Base-by-base conservation (phyloP, 2,113 vertebrate species). In the Eolophus roseicapilla region DNA sequence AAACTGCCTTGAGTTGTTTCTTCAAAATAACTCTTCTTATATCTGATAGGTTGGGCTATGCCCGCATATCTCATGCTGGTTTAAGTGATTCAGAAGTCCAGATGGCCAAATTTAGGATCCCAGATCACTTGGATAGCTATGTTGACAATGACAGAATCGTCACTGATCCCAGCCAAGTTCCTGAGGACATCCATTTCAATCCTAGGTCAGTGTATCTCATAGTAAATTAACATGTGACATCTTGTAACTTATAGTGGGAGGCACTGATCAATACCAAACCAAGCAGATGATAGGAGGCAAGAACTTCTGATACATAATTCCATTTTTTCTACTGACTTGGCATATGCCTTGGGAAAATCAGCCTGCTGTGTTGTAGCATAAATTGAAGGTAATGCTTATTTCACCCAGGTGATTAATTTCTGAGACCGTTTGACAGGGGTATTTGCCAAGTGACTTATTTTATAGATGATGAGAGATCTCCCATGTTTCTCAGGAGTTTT, bases 61-160 rank as follows among this genome's bases (percentile, higher is more conserved):
- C 98, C 79, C 97, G 98, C 74, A 98, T 98, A 82, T 98, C 98
- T 90, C 98, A 97, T n/a, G 98, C 97, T 94, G 96, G 93, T 65
- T 95, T 98, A 92, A 98, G 98, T 95, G 98, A 98, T 87, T 98
- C 98, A 82, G 98, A 98, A 97, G 94, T 98, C 87, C 98, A 98
- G 93, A 93, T 98, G 94, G 97, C 97, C 71, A 98, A 96, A 92
- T 98, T 98, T 94, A 96, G 97, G 90, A 98, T 98, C 60, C 98
- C 98, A 23, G 95, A 97, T 88, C 92, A 98, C 3, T 41, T 93
- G 44, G 27, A 88, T 63, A 92, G 92, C 86, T 98, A 97, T n/a
- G 86, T 47, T 75, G 97, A 98, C 79, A 97, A 98, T 63, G 96
- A 97, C 83, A 97, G 81, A 93, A 88, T 97, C 53, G 93, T 98